Evolutionary conservation across 2,888 invertebrate species (phyloP).

Genomic region (Anodontia alba): DNA sequence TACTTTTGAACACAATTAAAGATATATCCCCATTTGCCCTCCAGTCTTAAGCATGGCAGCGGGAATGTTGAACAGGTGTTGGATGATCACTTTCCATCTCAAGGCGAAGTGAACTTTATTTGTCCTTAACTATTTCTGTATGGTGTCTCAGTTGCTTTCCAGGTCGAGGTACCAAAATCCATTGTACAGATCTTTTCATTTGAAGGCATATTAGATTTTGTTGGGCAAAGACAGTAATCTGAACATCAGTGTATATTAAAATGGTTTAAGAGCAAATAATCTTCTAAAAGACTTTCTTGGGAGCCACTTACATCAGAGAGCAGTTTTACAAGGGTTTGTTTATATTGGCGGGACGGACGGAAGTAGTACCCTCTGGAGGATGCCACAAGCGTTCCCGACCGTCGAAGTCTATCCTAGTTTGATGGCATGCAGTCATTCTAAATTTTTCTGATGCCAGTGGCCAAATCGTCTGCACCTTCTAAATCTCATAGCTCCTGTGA

Average conservation of each 20-base stretch:
- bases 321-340: constrained; percentile 59
- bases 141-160: background rate
- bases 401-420: background rate
- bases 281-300: constrained; percentile 60
- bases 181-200: background rate
- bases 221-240: background rate
- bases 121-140: background rate
- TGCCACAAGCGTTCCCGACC: constrained; percentile 53
- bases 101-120: background rate
- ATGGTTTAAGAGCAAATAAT: constrained; percentile 46
- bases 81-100: constrained; percentile 18
- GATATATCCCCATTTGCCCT: constrained; percentile 16
- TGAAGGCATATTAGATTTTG: background rate
- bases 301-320: constrained; percentile 59
- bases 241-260: background rate
- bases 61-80: constrained; percentile 24
- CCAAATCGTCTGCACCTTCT: background rate
- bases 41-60: constrained; percentile 22
- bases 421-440: background rate
- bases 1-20: constrained; percentile 13
- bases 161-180: background rate
- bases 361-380: constrained; percentile 34
- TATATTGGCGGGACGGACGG: background rate
- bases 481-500: background rate
- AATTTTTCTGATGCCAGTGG: background rate